These are phyloP conservation scores for Drosophila tropicalis DNA, from an alignment of 1,140 invertebrate species.

Conservation along the genomic window DNA sequence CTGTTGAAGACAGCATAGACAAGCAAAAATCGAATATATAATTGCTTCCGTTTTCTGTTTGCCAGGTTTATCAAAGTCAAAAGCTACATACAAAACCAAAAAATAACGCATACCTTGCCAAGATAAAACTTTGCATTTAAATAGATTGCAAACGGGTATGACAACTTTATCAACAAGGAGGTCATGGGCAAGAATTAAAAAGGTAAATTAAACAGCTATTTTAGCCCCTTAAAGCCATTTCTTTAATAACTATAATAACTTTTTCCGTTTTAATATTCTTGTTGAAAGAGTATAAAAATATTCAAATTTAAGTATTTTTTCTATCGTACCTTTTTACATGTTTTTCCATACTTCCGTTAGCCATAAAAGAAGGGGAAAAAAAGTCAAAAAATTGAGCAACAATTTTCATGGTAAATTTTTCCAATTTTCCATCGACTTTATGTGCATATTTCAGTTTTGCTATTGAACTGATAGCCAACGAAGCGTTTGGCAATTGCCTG, in stretches of 20 bases:
- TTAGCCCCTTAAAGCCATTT: too few species aligned
- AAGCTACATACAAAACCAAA: not conserved
- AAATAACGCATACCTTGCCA: not conserved
- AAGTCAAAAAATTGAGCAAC: conserved; percentile 29
- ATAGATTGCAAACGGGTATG: not conserved
- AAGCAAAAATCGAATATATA: conserved; percentile 10
- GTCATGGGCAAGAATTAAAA: too few species aligned
- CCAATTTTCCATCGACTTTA: conserved; percentile 23
- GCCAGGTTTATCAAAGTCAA: conserved; percentile 7
- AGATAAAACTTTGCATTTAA: not conserved
- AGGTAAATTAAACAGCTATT: too few species aligned
- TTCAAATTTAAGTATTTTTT: not conserved
- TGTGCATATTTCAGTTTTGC: conserved; percentile 33
- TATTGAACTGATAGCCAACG: conserved; percentile 23
- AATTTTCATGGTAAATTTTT: conserved; percentile 35
- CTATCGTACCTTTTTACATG: not conserved
- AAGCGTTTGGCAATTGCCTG: conserved; percentile 47
- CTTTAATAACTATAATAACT: too few species aligned
- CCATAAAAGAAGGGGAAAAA: conserved; percentile 13
- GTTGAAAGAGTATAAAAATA: conserved; percentile 4
- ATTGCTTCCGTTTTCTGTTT: conserved; percentile 13
- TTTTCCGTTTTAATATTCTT: not conserved
- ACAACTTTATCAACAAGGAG: not conserved
- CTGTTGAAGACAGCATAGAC: conserved; percentile 1
- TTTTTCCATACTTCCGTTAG: conserved; percentile 27